Conservation (phyloP, 2,113 vertebrate species). For the Lepus europaeus region DNA sequence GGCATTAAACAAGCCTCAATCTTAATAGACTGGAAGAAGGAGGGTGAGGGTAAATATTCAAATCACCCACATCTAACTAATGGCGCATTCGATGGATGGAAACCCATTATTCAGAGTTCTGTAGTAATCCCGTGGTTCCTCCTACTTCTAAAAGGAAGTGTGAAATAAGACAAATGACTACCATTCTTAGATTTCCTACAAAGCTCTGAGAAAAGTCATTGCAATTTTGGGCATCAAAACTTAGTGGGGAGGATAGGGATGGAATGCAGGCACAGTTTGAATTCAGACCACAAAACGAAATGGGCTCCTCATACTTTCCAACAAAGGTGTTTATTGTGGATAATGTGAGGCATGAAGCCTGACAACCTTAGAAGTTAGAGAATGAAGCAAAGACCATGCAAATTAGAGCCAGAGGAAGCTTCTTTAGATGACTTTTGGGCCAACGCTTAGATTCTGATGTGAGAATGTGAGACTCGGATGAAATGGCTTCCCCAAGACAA, state of each 20-base stretch:
- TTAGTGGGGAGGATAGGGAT: background rate
- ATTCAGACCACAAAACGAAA: constrained; percentile 67
- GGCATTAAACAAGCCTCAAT: constrained; percentile 66
- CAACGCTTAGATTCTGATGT: background rate
- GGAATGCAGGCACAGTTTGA: constrained; percentile 66
- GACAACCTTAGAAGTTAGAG: background rate
- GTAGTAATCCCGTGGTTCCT: constrained; percentile 75
- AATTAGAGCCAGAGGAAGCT: background rate
- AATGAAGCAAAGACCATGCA: background rate
- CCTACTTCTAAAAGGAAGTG: constrained; percentile 70
- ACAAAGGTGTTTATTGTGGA: background rate
- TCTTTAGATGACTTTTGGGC: background rate
- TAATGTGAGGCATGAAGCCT: background rate
- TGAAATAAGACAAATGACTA: constrained; percentile 79
- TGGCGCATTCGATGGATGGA: background rate
- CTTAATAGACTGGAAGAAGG: constrained; percentile 62
- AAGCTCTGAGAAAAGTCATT: constrained; percentile 56
- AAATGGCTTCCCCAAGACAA: background rate
- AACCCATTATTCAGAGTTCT: constrained; percentile 67
- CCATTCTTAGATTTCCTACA: constrained; percentile 73
- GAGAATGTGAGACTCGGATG: background rate
- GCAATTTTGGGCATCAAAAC: background rate
- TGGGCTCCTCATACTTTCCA: constrained; percentile 28
- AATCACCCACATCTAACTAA: constrained; percentile 31
- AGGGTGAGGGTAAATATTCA: constrained; percentile 67